Percentiles rank a stretch among this genome's conserved stretches.
Evolutionary conservation across 2,113 vertebrate genomes (phyloP).

Genomic region (Illadopsis cleaveri): DNA sequence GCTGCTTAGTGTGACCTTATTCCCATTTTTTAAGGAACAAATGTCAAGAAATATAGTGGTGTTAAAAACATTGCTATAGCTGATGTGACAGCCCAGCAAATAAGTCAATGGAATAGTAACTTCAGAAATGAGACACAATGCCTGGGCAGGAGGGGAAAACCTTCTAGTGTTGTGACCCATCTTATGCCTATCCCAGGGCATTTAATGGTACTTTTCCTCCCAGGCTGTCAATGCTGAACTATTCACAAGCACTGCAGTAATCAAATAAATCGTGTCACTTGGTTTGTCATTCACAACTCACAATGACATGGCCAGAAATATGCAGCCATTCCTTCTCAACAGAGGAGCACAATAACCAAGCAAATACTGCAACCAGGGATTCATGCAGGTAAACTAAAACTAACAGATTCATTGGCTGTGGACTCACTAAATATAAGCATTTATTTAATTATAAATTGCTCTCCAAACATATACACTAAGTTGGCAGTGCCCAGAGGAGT

Average conservation of each 20-base stretch:
- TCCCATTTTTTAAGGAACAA: constrained; percentile 14
- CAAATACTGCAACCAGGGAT: background rate
- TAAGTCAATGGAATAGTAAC: background rate
- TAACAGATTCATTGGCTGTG: background rate
- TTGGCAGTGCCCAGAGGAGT: background rate
- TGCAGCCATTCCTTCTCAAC: background rate
- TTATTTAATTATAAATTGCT: background rate
- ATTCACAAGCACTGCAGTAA: background rate
- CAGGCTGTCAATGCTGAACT: background rate
- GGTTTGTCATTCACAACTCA: background rate
- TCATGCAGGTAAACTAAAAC: background rate
- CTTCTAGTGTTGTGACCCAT: background rate
- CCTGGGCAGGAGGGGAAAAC: background rate
- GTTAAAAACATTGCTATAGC: background rate
- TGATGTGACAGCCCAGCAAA: constrained; percentile 1
- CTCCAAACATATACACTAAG: background rate
- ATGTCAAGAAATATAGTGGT: background rate
- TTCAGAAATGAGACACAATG: background rate
- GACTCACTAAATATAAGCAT: background rate
- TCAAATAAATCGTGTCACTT: background rate
- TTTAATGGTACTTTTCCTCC: background rate
- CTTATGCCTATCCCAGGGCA: background rate
- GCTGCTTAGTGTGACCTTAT: background rate
- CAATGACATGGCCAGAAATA: background rate
- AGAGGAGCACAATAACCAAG: background rate